Evolutionary conservation across 1,140 invertebrate species (phyloP), one percentile per base, ranked within the genome.

Genomic region (Trichogramma pretiosum): DNA sequence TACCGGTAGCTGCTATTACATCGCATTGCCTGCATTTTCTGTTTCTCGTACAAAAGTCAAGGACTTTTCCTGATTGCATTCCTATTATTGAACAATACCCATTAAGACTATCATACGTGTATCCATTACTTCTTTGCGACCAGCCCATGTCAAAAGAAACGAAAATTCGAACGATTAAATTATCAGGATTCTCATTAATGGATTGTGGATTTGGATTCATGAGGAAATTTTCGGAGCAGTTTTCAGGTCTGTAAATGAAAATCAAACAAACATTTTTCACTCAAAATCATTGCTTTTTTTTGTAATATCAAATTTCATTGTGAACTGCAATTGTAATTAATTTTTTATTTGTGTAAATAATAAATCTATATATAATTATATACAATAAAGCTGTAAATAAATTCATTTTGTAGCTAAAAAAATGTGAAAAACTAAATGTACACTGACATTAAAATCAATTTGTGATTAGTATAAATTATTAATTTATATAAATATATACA

Each of bases 1-100:
- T 17, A 23, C 9, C 19, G n/a, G 9, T 50, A 3, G 19, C 16
- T 22, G 38, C 40, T 16, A 34, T 35, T 19, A n/a, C 5, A 38
- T 50, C 48, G 16, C 34, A 50, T 22, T 36, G 18, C 30, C 19
- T 9, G 24, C 49, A 51, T 46, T 46, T 51, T 14, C 43, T 30
- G 14, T 45, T 37, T 28, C 43, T 9, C 22, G 16, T 17, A 9
- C 18, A 8, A 17, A 18, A 17, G 4, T 17, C 18, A 18, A 16
- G 19, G 18, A 30, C 19, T 18, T 30, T 30, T 41, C n/a, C 10
- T 13, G 5, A 30, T 5, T 11, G 11, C 3, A 30, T 9, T 17
- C 23, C 24, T 10, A 30, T 41, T 5, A 41, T 5, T 13, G 18
- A 18, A n/a, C 5, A 14, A 7, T 22, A 18, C 3, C 21, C 38